Base-by-base conservation (phyloP, 2,888 invertebrate species). In the Pristionchus japonicus region DNA sequence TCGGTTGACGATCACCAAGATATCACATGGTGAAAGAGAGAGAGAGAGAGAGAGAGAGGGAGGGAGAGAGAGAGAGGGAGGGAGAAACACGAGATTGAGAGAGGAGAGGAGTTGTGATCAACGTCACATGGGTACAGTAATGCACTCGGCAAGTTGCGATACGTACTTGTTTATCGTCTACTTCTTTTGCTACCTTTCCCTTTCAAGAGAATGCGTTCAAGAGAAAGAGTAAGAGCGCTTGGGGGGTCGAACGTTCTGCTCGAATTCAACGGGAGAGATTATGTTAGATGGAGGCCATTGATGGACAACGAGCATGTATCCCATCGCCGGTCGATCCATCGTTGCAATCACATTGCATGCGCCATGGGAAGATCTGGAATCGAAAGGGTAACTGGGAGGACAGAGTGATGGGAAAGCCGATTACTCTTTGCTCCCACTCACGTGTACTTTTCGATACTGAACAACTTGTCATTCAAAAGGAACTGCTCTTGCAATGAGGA, bases 301-400 rank as follows among this genome's bases (percentile, higher is more conserved):
- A 40, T 89, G 88, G 23, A 89, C 87, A 15, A 89, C 89, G 43
- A 89, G 88, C 85, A 89, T 85, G 77, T 89, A 89, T 13, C 89
- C 89, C 27, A 67, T 77, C 11, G 88, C 88, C 23, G 89, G 89
- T n/a, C 88, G 61, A 17, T 83, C 34, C n/a, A 70, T n/a, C 15
- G 88, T 34, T 17, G 80, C 89, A 9, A 37, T 80, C 20, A 88
- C 86, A 7, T 37, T 40, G 49, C 89, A 89, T 6, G 87, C 89
- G n/a, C 88, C 88, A 57, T 89, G 89, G 23, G 85, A 27, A 6
- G 88, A 87, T 47, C 89, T 89, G 87, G 3, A 87, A 15, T 9
- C 49, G 52, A 3, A 52, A 13, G 77, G 43, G 23, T 4, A 31
- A 7, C 11, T 15, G 31, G 17, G 70, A 70, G n/a, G 43, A 15